Conservation (phyloP, 2,797 vertebrate species). For the Pitangus sulphuratus region DNA sequence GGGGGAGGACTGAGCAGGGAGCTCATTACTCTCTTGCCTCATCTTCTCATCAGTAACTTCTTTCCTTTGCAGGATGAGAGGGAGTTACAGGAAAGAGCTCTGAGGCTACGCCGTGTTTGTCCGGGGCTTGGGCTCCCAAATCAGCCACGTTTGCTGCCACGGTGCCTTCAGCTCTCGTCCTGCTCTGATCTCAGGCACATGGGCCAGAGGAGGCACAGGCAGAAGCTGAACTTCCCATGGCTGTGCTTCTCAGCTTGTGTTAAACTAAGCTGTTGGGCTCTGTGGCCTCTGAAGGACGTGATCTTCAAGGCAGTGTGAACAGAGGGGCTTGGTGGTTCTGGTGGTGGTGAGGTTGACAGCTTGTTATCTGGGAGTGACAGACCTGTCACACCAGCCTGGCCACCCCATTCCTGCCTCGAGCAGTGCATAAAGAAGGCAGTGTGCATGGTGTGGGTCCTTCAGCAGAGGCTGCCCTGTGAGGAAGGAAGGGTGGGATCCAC, state of each 20-base stretch:
- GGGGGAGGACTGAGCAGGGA: not conserved
- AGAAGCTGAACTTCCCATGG: not conserved
- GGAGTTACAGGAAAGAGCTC: not conserved
- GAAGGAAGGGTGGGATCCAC: not conserved
- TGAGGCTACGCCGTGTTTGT: not conserved
- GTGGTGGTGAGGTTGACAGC: not conserved
- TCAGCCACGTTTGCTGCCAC: not conserved
- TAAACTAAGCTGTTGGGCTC: not conserved
- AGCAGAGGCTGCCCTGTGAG: fast-evolving
- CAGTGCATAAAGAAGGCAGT: not conserved
- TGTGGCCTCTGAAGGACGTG: not conserved
- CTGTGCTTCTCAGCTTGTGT: not conserved
- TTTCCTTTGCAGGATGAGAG: not conserved
- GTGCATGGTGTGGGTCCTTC: not conserved
- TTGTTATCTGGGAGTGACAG: not conserved
- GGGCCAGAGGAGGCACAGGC: not conserved
- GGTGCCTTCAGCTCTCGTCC: not conserved
- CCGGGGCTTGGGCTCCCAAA: not conserved
- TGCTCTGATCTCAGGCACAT: not conserved
- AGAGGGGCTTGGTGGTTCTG: not conserved
- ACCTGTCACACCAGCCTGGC: not conserved
- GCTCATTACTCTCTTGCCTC: not conserved
- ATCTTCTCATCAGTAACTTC: not conserved
- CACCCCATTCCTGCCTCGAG: not conserved
- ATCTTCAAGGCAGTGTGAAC: not conserved